phyloP scores from a whole-genome alignment of 2,113 vertebrate genomes.

The Gallinago jamesoni region DNA sequence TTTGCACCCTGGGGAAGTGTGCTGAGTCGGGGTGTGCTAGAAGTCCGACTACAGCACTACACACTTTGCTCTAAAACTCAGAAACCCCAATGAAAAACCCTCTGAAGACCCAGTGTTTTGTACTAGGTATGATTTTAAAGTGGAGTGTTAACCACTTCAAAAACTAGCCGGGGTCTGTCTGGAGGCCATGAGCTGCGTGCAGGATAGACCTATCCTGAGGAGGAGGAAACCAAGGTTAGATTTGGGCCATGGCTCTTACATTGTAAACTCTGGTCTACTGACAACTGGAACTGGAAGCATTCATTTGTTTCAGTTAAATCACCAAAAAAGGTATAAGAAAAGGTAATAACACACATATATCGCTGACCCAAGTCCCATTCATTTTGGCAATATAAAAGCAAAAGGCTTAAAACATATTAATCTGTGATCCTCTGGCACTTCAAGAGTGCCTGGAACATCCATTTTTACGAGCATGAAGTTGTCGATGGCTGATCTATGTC shows the following conservation, averaged over 20 bases:
- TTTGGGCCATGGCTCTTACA: not conserved
- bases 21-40: not conserved
- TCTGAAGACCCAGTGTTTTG: not conserved
- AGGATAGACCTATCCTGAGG: not conserved
- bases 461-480: not conserved
- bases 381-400: not conserved
- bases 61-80: not conserved
- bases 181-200: rapidly evolving
- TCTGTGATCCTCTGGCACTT: not conserved
- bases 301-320: not conserved
- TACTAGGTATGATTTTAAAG: not conserved
- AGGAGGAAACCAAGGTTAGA: not conserved
- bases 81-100: not conserved
- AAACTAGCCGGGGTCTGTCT: not conserved
- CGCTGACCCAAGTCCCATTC: not conserved
- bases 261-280: not conserved
- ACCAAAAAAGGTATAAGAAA: not conserved
- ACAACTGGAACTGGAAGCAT: not conserved
- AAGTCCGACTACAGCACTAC: not conserved
- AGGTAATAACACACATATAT: not conserved
- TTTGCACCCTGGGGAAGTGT: not conserved
- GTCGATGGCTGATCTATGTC: constrained; percentile 13
- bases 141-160: not conserved
- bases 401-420: not conserved
- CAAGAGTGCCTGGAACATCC: not conserved